Conservation (phyloP, 2,113 vertebrate species). For the Lota lota region DNA sequence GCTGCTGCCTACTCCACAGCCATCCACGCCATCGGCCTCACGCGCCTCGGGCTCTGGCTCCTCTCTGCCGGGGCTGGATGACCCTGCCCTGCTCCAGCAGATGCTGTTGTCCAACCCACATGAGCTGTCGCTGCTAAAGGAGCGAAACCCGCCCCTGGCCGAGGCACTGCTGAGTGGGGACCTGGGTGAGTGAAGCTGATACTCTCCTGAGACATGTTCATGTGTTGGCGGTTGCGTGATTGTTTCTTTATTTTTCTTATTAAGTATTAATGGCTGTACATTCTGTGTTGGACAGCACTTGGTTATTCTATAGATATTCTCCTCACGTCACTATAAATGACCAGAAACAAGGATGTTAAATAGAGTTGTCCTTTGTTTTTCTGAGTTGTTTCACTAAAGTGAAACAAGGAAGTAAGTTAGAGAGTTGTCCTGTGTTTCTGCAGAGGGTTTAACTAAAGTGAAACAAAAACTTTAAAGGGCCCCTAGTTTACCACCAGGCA, state of each 20-base stretch:
- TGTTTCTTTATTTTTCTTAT: neutral
- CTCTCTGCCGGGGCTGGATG: constrained; percentile 89
- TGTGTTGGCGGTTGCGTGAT: no score
- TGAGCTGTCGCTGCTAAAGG: constrained; percentile 94
- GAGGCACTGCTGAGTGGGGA: constrained; percentile 96
- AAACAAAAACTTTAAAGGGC: neutral
- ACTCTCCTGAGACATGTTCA: no score
- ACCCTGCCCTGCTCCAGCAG: constrained; percentile 88
- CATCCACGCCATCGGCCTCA: constrained; percentile 51
- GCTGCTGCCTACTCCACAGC: constrained; percentile 40
- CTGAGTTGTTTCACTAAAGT: constrained; percentile 71
- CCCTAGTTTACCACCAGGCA: no score
- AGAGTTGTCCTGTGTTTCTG: neutral
- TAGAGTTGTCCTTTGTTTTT: neutral
- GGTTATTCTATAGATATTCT: no score
- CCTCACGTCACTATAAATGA: no score
- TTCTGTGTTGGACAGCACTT: no score
- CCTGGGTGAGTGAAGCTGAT: constrained; percentile 76
- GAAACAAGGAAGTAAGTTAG: no score
- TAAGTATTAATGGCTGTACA: no score
- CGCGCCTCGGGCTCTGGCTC: constrained; percentile 49
- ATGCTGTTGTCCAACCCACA: constrained; percentile 96
- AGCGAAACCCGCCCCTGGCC: constrained; percentile 91
- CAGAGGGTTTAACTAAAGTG: no score
- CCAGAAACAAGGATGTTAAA: neutral